Evolutionary conservation across 2,888 invertebrate species (phyloP), one percentile per base, ranked within the genome.

Genomic region (Megastigmus dorsalis): DNA sequence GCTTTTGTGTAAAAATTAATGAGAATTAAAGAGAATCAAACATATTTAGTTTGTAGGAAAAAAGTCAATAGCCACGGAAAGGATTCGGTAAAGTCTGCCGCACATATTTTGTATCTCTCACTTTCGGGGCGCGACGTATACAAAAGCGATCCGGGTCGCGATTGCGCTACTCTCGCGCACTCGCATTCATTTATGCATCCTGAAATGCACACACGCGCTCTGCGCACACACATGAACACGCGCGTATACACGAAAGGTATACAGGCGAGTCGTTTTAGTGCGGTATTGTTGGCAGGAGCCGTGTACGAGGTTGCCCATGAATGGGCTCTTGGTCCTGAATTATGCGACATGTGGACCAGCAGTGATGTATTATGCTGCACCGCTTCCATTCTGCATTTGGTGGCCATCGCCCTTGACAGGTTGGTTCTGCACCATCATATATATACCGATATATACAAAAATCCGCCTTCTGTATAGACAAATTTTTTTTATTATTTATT

Each of bases 301-400:
- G 93, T 94, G 79, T 94, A 94, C 88, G 93, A 94, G 89, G 93
- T 94, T 75, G 93, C 92, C 78, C 92, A 93, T 85, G 92, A 94
- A 88, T 96, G 96, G 96, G 93, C 93, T 80, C 90, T 97, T 79
- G 96, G 96, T 69, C 94, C 95, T 30, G 94, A 94, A 84, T 91
- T 96, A 72, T 97, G 97, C 89, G 97, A 97, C 89, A 95, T 97
- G 93, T 97, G 96, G 96, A 96, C 96, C 33, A 95, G 95, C 38
- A 94, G 95, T 74, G 97, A 97, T 87, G 97, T 97, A 20, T 91
- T 97, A 15, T 96, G 97, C 88, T 97, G 97, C 89, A 94, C 94
- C 30, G 94, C 95, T 48, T 94, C 94, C 66, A 95, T 95, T 81
- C 89, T 95, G 72, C 95, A 95, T 89, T 91, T 95, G 63, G 94